A percentile compares a stretch with the other conserved stretches of the same genome.
phyloP scores from a whole-genome alignment of 2,797 vertebrate species.

The Petrocephalus schoutedeni region DNA sequence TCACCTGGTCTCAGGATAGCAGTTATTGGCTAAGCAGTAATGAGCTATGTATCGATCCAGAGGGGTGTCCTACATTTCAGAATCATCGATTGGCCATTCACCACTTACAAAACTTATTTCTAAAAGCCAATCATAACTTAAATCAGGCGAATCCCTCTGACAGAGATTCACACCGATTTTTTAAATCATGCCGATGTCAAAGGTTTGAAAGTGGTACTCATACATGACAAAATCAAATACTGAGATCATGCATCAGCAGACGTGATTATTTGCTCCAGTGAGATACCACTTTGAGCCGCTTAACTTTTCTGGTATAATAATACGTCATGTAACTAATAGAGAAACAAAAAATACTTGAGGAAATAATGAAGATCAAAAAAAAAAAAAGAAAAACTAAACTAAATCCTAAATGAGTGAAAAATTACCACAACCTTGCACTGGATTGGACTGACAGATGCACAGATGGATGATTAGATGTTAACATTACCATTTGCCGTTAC shows the following conservation, averaged over 20 bases:
- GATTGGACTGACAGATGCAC: not conserved
- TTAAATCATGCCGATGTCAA: not conserved
- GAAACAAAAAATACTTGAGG: not conserved
- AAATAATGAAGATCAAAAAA: not conserved
- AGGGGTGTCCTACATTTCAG: not conserved
- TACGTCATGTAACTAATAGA: not conserved
- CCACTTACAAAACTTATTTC: not conserved
- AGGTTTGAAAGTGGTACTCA: not conserved
- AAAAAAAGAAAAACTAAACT: not conserved
- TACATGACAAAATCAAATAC: not conserved
- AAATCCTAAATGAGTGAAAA: not conserved
- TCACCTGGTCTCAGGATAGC: conserved; percentile 1
- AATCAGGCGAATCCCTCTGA: not conserved
- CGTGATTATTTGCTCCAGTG: not conserved
- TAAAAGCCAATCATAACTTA: not conserved
- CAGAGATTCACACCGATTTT: not conserved
- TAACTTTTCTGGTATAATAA: not conserved
- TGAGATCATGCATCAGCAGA: not conserved
- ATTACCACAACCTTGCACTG: not conserved
- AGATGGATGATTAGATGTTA: not conserved
- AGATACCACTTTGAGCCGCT: not conserved
- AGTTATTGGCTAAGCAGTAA: not conserved
- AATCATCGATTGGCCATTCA: not conserved
- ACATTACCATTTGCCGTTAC: not conserved
- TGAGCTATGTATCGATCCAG: not conserved